Conservation (phyloP, 2,113 vertebrate genomes). For the Hepsetus odoe region DNA sequence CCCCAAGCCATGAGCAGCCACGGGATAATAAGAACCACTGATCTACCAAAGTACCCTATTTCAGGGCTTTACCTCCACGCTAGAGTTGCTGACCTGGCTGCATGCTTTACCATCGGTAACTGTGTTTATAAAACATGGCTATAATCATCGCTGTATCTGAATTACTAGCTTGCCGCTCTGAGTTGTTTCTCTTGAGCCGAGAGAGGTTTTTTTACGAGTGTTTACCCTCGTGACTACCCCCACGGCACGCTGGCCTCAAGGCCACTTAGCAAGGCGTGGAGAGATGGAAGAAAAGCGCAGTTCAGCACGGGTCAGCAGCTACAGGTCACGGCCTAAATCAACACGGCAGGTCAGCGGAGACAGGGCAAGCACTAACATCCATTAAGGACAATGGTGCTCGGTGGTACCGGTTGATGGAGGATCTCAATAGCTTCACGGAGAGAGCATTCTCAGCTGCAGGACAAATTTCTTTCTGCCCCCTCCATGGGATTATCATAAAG, state of each 20-base stretch:
- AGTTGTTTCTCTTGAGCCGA: not conserved
- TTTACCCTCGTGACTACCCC: conserved; percentile 31
- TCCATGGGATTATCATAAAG: no score
- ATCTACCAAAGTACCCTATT: not conserved
- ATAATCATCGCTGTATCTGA: conserved; percentile 35
- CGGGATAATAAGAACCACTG: conserved; percentile 21
- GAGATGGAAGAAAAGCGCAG: conserved; percentile 49
- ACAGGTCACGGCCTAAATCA: conserved; percentile 48
- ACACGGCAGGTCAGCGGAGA: conserved; percentile 37
- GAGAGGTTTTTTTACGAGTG: conserved; percentile 37
- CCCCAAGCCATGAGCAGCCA: conserved; percentile 35
- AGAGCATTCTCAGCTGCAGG: no score
- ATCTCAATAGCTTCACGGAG: no score
- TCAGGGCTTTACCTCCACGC: conserved; percentile 30
- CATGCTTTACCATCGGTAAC: conserved; percentile 37
- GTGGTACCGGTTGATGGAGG: not conserved
- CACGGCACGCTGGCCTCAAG: conserved; percentile 15
- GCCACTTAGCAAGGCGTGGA: conserved; percentile 9
- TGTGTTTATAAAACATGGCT: conserved; percentile 38
- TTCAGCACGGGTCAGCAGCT: conserved; percentile 43
- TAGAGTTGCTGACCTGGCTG: conserved; percentile 44
- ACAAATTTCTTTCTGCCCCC: no score
- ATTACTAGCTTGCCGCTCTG: conserved; percentile 23
- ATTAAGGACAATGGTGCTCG: conserved; percentile 16
- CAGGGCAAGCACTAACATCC: conserved; percentile 38